Evolutionary conservation across 2,797 vertebrate species (phyloP).

Genomic region (Chiroxiphia lanceolata): DNA sequence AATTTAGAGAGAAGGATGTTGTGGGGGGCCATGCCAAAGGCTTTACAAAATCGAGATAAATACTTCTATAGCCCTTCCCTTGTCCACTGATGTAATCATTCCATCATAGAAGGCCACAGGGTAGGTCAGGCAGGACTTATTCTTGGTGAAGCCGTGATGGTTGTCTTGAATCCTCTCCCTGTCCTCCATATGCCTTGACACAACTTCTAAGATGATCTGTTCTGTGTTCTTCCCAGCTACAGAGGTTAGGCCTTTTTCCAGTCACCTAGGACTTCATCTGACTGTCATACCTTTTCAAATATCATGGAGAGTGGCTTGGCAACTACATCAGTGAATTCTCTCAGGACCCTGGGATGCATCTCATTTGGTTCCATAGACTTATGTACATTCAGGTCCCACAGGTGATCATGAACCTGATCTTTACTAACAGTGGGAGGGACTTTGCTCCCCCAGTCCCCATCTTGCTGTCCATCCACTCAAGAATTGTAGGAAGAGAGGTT

Average conservation of each 20-base stretch:
- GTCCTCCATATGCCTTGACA: not conserved
- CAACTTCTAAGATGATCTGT: not conserved
- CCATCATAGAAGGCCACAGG: not conserved
- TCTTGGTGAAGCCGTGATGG: not conserved
- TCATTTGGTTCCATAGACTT: too few species aligned
- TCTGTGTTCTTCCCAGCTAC: not conserved
- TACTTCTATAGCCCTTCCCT: not conserved
- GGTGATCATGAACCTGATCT: not conserved
- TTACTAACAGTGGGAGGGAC: not conserved
- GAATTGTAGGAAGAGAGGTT: not conserved
- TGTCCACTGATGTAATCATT: too few species aligned
- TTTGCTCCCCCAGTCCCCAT: not conserved
- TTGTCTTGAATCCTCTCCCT: not conserved
- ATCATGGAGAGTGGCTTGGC: not conserved
- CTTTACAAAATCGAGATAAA: not conserved
- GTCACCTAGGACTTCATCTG: not conserved
- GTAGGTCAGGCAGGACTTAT: not conserved
- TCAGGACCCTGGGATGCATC: not conserved
- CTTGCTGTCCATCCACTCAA: not conserved
- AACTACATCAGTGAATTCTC: not conserved
- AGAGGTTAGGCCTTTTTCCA: not conserved
- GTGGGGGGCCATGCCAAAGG: too few species aligned
- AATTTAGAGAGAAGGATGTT: not conserved
- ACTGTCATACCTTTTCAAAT: not conserved
- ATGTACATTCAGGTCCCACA: not conserved